A percentile compares a stretch with the other conserved stretches of the same genome.
Evolutionary conservation across 53 echinoderm and acorn worm species (phyloP).

Genomic region (Echinarachnius parma): DNA sequence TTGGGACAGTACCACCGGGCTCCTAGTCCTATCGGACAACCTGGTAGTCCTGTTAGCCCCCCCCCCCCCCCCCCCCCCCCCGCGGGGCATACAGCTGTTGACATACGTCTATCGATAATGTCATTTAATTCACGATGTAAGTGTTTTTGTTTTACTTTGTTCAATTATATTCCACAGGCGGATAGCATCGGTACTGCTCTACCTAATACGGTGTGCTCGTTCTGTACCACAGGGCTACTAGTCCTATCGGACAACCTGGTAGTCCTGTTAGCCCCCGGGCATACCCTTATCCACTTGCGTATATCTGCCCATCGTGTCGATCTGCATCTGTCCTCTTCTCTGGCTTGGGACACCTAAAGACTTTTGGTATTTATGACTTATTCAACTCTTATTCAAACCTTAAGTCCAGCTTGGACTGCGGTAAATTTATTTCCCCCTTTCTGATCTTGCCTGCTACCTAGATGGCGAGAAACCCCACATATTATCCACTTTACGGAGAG

Average conservation of each 20-base stretch:
- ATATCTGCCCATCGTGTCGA: constrained; percentile 41
- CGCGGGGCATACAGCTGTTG: too few species aligned
- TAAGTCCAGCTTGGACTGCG: too few species aligned
- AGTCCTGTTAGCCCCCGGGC: constrained; percentile 18
- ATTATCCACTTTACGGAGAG: too few species aligned
- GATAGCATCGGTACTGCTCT: constrained; percentile 28
- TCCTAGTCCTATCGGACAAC: constrained; percentile 49
- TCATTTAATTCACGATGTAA: background rate
- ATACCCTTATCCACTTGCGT: constrained; percentile 33
- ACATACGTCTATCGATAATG: too few species aligned
- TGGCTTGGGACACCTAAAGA: constrained; percentile 73
- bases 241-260: constrained; percentile 42
- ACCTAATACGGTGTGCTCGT: constrained; percentile 42
- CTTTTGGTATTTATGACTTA: constrained; percentile 50
- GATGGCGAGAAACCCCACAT: too few species aligned
- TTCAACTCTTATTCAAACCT: too few species aligned
- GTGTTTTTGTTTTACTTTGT: background rate
- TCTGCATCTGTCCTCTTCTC: constrained; percentile 38
- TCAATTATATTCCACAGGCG: constrained; percentile 24
- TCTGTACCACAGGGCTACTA: constrained; percentile 48
- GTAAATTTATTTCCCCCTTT: too few species aligned
- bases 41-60: constrained; percentile 16
- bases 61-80: constrained; percentile 11
- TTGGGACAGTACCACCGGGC: constrained; percentile 40
- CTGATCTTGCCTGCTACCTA: too few species aligned